Evolutionary conservation across 2,888 invertebrate genomes (phyloP), one percentile per base, ranked within the genome.

Genomic region (Scaptomyza tumidula): DNA sequence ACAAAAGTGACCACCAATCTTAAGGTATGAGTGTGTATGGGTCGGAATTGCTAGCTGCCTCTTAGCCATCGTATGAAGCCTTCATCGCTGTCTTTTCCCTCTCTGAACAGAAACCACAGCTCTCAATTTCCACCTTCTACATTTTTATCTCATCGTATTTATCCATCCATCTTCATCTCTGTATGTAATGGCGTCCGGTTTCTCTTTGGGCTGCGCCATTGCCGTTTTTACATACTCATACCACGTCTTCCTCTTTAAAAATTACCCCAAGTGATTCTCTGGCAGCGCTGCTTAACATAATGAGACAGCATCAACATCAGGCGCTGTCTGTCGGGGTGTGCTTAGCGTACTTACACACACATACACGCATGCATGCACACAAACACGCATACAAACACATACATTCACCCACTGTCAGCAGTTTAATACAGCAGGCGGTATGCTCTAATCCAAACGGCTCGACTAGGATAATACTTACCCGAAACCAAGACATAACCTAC

Each of bases 201-300:
- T 49, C 33, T 41, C 67, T 59, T 68, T 69, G 46, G 48, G 35
- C 54, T 55, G 43, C 64, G 69, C 72, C 62, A 56, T 65, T 52
- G 53, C 58, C 58, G 56, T 73, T 69, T 64, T 59, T 62, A 16
- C 24, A 60, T 35, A 53, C 45, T 16, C 3, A 9, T 39, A 9
- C 39, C 55, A 44, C 55, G 55, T 76, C 66, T 71, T 75, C 64
- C 75, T 75, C 67, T 71, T 66, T 44, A 49, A 39, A 31, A 41
- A 53, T 61, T 50, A 69, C 75, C 73, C 62, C 68, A 64, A 74
- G 71, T 64, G 46, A 39, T 61, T 56, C 44, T 39, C 54, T 52
- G 44, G 63, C 67, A 69, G 49, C 67, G 61, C 76, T 78, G 81
- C 72, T 84, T 84, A 86, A 60, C 83, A 84, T 84, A 84, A 84